Conservation (phyloP, 2,888 invertebrate species). For the Clostera curtula region DNA sequence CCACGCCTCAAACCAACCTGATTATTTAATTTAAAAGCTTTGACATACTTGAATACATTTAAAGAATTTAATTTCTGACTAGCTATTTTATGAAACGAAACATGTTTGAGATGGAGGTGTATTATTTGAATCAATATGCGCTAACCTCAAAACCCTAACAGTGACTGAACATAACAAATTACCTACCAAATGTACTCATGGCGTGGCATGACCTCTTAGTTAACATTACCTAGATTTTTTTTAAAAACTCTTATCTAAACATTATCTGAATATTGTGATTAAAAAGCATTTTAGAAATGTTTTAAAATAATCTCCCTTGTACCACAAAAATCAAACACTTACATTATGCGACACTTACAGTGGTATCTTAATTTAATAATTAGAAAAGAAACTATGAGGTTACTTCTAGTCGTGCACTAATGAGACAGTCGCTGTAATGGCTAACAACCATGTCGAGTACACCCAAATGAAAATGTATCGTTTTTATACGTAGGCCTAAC, state of each 20-base stretch:
- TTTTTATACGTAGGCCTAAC: constrained; percentile 26
- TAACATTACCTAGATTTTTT: constrained; percentile 55
- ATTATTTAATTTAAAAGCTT: no score
- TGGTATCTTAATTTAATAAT: constrained; percentile 30
- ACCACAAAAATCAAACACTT: constrained; percentile 53
- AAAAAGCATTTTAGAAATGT: constrained; percentile 62
- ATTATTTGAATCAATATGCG: no score
- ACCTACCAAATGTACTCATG: constrained; percentile 50
- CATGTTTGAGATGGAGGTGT: no score
- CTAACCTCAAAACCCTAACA: constrained; percentile 67
- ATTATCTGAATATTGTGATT: constrained; percentile 48
- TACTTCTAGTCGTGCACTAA: constrained; percentile 27
- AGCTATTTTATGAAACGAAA: no score
- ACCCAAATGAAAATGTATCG: constrained; percentile 14
- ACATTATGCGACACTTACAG: constrained; percentile 55
- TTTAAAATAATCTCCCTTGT: constrained; percentile 62
- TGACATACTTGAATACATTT: no score
- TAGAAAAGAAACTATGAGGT: constrained; percentile 27
- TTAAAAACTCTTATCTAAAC: constrained; percentile 43
- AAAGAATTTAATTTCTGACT: no score
- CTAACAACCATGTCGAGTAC: constrained; percentile 14
- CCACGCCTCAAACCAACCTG: no score
- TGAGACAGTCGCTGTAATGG: constrained; percentile 35
- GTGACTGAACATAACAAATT: constrained; percentile 61
- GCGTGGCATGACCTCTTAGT: constrained; percentile 43